phyloP scores from a whole-genome alignment of 30 jellyfish, hydroid and myxozoan genomes.

The Sanderia malayensis region DNA sequence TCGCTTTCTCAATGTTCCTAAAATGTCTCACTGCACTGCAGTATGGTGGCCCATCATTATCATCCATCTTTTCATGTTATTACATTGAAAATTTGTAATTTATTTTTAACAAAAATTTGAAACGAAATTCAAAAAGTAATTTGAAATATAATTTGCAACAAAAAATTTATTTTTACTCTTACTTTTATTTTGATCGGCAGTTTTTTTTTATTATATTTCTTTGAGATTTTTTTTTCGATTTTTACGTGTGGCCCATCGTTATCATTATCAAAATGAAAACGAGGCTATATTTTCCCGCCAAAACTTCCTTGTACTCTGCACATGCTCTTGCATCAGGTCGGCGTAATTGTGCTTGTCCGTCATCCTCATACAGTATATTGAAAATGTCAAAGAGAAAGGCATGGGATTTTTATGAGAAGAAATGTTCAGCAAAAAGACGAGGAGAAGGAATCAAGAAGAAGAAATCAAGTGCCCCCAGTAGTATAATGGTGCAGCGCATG shows the following conservation, averaged over 20 bases:
- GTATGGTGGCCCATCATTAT: conserved; percentile 27
- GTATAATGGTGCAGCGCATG: not conserved
- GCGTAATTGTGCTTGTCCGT: conserved; percentile 4
- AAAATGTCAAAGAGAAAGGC: not conserved
- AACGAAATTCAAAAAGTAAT: conserved; percentile 2
- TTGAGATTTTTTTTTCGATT: conserved; percentile 2
- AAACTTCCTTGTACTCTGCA: not conserved
- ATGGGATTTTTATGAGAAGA: conserved; percentile 21
- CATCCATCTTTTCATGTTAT: conserved; percentile 21
- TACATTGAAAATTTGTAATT: conserved; percentile 18
- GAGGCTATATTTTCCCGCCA: conserved; percentile 16
- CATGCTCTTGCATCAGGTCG: conserved; percentile 4
- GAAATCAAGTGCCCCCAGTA: conserved; percentile 7
- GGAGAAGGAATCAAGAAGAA: not conserved
- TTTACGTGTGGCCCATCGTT: not conserved
- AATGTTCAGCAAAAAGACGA: conserved; percentile 7
- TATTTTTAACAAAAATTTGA: conserved; percentile 12
- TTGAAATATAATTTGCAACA: conserved; percentile 13
- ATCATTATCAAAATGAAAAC: conserved; percentile 16
- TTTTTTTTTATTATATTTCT: conserved; percentile 1
- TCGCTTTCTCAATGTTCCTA: no score
- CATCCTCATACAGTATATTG: conserved; percentile 2
- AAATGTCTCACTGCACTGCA: no score
- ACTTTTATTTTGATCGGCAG: conserved; percentile 17
- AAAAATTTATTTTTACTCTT: conserved; percentile 4